phyloP scores from a whole-genome alignment of 1,140 invertebrate genomes.

The Trichonephila clavipes region DNA sequence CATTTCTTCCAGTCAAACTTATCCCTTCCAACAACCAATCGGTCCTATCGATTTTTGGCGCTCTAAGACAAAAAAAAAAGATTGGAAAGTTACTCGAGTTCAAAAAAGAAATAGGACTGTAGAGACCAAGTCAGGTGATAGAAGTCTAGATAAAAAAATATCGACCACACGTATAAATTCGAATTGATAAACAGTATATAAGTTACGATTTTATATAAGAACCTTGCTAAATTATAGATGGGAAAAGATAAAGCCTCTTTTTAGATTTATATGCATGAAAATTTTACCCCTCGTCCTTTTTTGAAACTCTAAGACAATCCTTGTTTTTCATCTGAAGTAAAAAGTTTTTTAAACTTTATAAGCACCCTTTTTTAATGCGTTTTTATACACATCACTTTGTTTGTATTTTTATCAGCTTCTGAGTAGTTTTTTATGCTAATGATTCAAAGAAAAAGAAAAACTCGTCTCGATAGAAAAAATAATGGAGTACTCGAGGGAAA shows the following conservation, averaged over 20 bases:
- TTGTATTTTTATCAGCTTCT: too few relatives aligned
- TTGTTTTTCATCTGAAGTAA: too few relatives aligned
- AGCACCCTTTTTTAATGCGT: too few relatives aligned
- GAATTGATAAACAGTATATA: constrained; percentile 2
- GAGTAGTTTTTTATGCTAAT: too few relatives aligned
- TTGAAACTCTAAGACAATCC: too few relatives aligned
- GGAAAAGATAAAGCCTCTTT: not conserved
- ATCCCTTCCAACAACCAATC: constrained; percentile 19
- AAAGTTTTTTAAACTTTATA: too few relatives aligned
- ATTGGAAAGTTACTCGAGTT: not conserved
- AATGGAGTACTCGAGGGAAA: too few relatives aligned
- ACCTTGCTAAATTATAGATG: not conserved
- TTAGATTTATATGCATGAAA: not conserved
- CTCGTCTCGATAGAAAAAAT: too few relatives aligned
- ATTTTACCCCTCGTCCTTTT: not conserved
- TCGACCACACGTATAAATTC: not conserved
- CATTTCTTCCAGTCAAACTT: constrained; percentile 23
- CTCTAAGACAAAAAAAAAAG: constrained; percentile 11
- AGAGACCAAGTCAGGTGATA: constrained; percentile 24
- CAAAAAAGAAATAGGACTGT: constrained; percentile 16
- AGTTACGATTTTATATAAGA: not conserved
- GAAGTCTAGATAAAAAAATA: not conserved
- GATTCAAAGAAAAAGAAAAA: too few relatives aligned
- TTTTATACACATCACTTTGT: too few relatives aligned
- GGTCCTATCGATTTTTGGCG: constrained; percentile 7